Evolutionary conservation across 2,888 invertebrate species (phyloP), one percentile per base, ranked within the genome.

Genomic region (Lacanobia wlatinum): DNA sequence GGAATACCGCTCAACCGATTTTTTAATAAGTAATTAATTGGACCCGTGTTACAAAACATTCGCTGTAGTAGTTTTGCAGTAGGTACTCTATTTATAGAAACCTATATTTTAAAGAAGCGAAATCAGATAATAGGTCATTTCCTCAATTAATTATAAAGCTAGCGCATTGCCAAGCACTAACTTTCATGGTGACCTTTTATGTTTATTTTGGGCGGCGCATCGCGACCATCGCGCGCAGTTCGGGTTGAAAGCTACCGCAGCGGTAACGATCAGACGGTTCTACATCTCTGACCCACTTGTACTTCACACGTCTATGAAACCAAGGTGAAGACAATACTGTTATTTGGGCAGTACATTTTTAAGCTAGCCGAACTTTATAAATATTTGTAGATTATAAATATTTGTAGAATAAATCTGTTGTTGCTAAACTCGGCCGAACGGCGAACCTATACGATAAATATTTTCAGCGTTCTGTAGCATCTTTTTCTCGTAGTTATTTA

Each of bases 151-250:
- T 93, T 92, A 91, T 91, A 89, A 89, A 87, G 89, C 87, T 88
- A 88, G 89, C 86, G 88, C 89, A 88, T 89, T 92, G 94, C 92
- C 93, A 93, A 91, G 88, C 88, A 89, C 86, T 90, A 91, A 91
- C 87, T 92, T 89, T 89, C 89, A 90, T 89, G 89, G 87, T 89
- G 94, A 95, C 94, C 94, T 95, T 95, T 95, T 89, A 88, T 87
- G 90, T 93, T 92, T 95, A 95, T 95, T 95, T 94, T 88, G 89
- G 88, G 94, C 91, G 80, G 82, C 90, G 88, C 89, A 90, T 91
- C 90, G 88, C 87, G 87, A 76, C 83, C 89, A 89, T 90, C 89
- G 88, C 87, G 87, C 80, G 84, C 88, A 86, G 84, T 80, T 82
- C 74, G 84, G 84, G 87, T 87, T 86, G 88, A 90, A 89, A 90